These are phyloP conservation scores for Aphis craccivora DNA, from an alignment of 1,140 invertebrate species.

Conservation along the genomic window DNA sequence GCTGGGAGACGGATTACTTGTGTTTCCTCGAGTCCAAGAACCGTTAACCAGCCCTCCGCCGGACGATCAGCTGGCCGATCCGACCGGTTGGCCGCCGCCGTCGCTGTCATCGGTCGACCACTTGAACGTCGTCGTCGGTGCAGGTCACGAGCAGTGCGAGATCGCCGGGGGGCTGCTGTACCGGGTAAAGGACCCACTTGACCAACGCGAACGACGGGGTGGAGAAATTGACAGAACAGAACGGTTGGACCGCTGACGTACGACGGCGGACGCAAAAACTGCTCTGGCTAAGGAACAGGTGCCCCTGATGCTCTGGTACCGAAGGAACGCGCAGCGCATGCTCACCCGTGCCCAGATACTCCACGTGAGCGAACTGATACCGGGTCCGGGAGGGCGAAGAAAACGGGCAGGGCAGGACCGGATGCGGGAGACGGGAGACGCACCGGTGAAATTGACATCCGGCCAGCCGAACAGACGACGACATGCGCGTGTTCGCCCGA, in stretches of 20 bases:
- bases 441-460: background rate
- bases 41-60: background rate
- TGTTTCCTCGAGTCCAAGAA: constrained; percentile 1
- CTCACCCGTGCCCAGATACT: constrained; percentile 31
- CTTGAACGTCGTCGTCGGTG: too few species aligned
- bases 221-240: background rate
- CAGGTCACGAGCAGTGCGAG: too few species aligned
- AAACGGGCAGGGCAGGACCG: background rate
- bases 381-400: background rate
- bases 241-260: background rate
- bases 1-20: background rate
- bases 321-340: background rate
- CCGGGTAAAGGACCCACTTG: too few species aligned
- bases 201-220: background rate
- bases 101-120: background rate
- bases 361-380: background rate
- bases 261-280: background rate
- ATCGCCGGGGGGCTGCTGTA: background rate
- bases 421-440: background rate
- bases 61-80: background rate
- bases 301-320: constrained; percentile 7
- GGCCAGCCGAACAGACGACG: background rate
- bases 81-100: too few species aligned
- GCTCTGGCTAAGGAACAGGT: constrained; percentile 37
- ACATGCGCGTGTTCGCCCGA: background rate